Evolutionary conservation across 2,888 invertebrate species (phyloP), one percentile per base, ranked within the genome.

Genomic region (Himalopsyche japonica): DNA sequence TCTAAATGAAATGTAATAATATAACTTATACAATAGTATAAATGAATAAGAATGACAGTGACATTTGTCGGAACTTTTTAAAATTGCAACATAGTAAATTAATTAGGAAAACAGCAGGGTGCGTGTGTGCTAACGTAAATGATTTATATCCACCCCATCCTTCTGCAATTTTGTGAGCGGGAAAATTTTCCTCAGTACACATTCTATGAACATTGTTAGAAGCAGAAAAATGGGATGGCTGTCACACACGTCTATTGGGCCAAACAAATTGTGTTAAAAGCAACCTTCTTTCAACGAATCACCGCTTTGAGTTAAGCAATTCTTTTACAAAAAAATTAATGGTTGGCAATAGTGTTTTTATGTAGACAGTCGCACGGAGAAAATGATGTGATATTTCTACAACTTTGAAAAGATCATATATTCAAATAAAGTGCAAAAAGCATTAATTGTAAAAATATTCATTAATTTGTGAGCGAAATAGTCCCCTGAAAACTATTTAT

Each of bases 211-310:
- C 70, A 70, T 70, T 70, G 27, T 70, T 70, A 70, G 70, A 27
- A 70, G 70, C 12, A 79, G 82, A 80, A 84, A 84, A 84, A 84
- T 82, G 76, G 81, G 79, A 79, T 76, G 48, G 81, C 84, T 84
- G 84, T 84, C 84, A 84, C 79, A 70, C 70, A 81, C 37, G 80
- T 77, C 84, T 82, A 84, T 81, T 84, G 81, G 84, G 79, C 79
- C 76, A 84, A 82, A 84, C 84, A 84, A 84, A 84, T 84, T 84
- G 84, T 82, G 81, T 76, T 79, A 77, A 43, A 43, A 43, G 37
- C 77, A 27, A 27, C 30, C 70, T 70, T 24, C 27, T 70, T 70
- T 70, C 70, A 27, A 27, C 70, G 27, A 70, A 20, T 30, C 30
- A 27, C 70, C 30, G 30, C 70, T 70, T 15, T 70, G 30, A 70